Evolutionary conservation across 2,888 invertebrate genomes (phyloP).

Genomic region (Cynaeus angustus): DNA sequence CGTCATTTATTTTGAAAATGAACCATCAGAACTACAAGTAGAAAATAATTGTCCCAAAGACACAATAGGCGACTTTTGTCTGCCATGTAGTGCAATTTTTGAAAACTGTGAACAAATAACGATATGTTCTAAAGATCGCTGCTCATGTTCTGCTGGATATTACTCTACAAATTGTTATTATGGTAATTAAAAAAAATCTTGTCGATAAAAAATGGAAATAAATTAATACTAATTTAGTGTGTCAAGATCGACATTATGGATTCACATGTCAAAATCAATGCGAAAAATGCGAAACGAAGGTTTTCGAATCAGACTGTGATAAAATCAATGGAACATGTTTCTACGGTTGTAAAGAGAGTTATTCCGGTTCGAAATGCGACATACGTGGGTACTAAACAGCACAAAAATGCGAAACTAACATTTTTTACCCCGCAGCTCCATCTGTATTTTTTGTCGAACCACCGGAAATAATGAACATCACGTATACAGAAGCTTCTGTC

Average conservation of each 20-base stretch:
- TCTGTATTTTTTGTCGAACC: neutral
- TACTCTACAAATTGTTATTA: neutral
- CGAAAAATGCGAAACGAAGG: neutral
- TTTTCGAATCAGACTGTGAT: no score
- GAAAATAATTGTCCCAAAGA: slow-evolving; percentile 2
- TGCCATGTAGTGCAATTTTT: neutral
- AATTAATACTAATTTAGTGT: no score
- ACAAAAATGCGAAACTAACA: no score
- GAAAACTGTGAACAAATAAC: neutral
- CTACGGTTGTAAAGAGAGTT: neutral
- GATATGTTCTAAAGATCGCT: neutral
- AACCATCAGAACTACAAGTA: neutral
- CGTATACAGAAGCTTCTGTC: slow-evolving; percentile 3
- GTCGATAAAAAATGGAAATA: neutral
- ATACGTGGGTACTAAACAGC: no score
- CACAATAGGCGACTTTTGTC: neutral
- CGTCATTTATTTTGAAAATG: neutral
- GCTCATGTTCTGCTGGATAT: neutral
- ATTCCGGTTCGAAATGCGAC: neutral
- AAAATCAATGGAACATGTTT: neutral
- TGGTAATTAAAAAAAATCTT: neutral
- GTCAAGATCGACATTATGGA: neutral
- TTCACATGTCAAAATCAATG: neutral
- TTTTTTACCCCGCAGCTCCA: neutral
- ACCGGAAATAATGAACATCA: neutral